Evolutionary conservation across 2,888 invertebrate species (phyloP), one percentile per base, ranked within the genome.

Genomic region (Idaea biselata): DNA sequence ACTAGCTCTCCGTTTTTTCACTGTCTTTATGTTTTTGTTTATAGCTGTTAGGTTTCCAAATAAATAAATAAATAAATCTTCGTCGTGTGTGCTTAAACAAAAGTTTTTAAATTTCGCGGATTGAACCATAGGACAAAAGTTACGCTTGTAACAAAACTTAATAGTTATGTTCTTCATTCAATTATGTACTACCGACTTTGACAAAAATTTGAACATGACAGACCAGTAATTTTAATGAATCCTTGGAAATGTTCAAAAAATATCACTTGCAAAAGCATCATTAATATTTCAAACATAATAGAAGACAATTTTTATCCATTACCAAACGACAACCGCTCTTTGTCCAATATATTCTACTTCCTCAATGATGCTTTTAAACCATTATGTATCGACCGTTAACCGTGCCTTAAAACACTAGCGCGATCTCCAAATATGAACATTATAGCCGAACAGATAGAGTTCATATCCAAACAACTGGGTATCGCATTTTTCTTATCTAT

Each of bases 401-500:
- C 62, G 55, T 53, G 56, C 58, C 60, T 58, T 11, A 61, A 63
- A 58, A 59, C 58, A 56, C 44, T 53, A 25, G 17, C 4, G 55
- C 3, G 32, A 44, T 31, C 7, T 17, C 17, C 72, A 60, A 79
- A 74, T 73, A 71, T 61, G 66, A 31, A 68, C 73, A 63, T 59
- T 75, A 76, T 58, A 17, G 2, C 14, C 3, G 18, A 59, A 59
- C 69, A 60, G 67, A 74, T 77, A 84, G 77, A 75, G 81, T 71
- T 71, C 64, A 80, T 79, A 83, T 76, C 76, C 72, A 74, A 65
- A 73, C 76, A 68, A 64, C 64, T 63, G 72, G 65, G 63, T 70
- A 73, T 75, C 73, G 72, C 74, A 81, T 82, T 84, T 86, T 88
- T 87, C 85, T 88, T 89, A 88, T 89, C 87, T 87, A 89, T 89